These are phyloP conservation scores for Alouatta palliata DNA, from an alignment of 2,113 vertebrate species.

Conservation along the genomic window DNA sequence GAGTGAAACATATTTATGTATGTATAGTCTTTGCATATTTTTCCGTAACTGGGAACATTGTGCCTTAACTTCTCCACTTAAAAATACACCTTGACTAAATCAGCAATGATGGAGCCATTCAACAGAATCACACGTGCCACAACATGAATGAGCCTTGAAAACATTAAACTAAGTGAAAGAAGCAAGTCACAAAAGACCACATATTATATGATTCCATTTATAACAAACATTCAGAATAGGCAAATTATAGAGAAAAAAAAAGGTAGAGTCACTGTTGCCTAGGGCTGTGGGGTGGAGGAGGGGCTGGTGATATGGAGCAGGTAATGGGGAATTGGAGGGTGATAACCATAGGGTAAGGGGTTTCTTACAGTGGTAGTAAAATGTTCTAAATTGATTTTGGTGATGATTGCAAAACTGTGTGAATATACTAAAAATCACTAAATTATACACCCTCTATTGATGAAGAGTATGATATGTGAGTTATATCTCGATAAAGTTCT, in stretches of 20 bases:
- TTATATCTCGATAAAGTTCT: background rate
- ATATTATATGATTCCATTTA: background rate
- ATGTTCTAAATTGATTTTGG: background rate
- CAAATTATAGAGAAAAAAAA: background rate
- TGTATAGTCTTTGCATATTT: background rate
- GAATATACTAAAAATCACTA: background rate
- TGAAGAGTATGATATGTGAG: background rate
- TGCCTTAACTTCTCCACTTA: background rate
- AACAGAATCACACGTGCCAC: background rate
- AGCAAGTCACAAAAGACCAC: background rate
- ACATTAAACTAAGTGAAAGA: background rate
- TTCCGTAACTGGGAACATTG: background rate
- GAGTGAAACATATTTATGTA: background rate
- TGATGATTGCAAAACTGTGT: background rate
- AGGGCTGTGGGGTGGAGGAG: background rate
- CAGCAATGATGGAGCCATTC: background rate
- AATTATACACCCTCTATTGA: background rate
- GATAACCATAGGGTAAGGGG: background rate
- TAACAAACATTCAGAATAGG: background rate
- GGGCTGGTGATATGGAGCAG: background rate
- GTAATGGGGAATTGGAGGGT: background rate
- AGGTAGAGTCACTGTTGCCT: background rate
- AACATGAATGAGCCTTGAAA: background rate
- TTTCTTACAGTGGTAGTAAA: background rate
- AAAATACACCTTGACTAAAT: background rate